Conservation (phyloP, 2,113 vertebrate species). For the Tachycineta bicolor region DNA sequence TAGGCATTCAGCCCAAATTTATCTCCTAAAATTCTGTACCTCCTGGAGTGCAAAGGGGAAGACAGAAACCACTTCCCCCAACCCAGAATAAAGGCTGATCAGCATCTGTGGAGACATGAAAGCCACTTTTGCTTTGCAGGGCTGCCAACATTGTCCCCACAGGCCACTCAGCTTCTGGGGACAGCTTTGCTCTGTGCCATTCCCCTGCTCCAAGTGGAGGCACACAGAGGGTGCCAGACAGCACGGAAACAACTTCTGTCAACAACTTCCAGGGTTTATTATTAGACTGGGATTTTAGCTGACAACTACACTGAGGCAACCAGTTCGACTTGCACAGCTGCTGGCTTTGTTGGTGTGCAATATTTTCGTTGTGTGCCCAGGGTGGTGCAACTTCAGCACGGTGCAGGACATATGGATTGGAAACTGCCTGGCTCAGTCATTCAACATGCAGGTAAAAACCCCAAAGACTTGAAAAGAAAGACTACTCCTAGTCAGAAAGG, state of each 20-base stretch:
- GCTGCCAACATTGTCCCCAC: background rate
- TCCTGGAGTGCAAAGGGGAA: background rate
- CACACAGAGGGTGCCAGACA: background rate
- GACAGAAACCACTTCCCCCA: background rate
- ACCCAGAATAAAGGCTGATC: background rate
- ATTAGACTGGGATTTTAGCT: background rate
- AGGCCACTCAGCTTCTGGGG: background rate
- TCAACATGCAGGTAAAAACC: background rate
- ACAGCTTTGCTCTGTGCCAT: background rate
- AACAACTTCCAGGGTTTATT: background rate
- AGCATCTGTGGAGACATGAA: background rate
- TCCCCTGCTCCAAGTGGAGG: background rate
- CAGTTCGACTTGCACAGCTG: background rate
- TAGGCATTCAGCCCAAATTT: background rate
- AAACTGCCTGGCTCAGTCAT: background rate
- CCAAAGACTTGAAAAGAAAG: background rate
- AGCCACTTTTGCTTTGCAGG: background rate
- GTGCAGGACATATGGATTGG: background rate
- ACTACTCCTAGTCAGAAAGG: background rate
- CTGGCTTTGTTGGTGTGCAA: background rate
- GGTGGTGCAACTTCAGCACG: background rate
- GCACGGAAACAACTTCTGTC: background rate
- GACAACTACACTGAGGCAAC: background rate
- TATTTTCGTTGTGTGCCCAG: background rate
- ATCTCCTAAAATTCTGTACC: background rate